A percentile compares a stretch with the other conserved stretches of the same genome.
Evolutionary conservation across 2,113 vertebrate species (phyloP).

Genomic region (Rhipidura dahli): DNA sequence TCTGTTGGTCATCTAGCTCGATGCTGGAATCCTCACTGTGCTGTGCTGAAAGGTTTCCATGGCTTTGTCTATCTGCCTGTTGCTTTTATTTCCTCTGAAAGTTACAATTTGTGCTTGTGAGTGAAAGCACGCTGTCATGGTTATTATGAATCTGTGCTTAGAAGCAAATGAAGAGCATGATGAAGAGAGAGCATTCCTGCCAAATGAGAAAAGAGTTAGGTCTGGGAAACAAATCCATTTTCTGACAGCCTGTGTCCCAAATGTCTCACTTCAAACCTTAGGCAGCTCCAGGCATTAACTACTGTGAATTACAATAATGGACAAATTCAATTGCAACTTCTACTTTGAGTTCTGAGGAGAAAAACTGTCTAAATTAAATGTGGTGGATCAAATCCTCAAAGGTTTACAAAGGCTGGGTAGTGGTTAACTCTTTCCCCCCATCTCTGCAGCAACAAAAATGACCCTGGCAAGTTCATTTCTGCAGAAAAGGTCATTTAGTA

Average conservation of each 20-base stretch:
- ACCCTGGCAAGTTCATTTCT: background rate
- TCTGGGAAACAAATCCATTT: background rate
- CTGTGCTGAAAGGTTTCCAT: background rate
- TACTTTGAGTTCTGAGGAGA: background rate
- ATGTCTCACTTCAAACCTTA: conserved; percentile 9
- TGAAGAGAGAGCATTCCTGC: background rate
- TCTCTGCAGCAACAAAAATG: background rate
- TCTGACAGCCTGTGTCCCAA: background rate
- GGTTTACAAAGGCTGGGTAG: background rate
- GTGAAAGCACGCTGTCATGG: background rate
- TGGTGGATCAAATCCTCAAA: background rate
- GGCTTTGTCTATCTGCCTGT: background rate
- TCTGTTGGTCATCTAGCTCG: rapidly evolving
- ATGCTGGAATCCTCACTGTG: background rate
- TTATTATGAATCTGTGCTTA: background rate
- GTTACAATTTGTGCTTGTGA: background rate
- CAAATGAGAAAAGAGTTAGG: background rate
- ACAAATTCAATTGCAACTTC: background rate
- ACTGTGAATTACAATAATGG: background rate
- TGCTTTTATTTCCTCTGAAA: conserved; percentile 13
- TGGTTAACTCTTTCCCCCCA: background rate
- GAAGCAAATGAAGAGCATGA: background rate
- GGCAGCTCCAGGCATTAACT: background rate
- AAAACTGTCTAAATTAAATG: background rate
- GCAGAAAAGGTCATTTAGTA: background rate